These are phyloP conservation scores for Ips typographus DNA, from an alignment of 1,140 invertebrate genomes.

Conservation along the genomic window DNA sequence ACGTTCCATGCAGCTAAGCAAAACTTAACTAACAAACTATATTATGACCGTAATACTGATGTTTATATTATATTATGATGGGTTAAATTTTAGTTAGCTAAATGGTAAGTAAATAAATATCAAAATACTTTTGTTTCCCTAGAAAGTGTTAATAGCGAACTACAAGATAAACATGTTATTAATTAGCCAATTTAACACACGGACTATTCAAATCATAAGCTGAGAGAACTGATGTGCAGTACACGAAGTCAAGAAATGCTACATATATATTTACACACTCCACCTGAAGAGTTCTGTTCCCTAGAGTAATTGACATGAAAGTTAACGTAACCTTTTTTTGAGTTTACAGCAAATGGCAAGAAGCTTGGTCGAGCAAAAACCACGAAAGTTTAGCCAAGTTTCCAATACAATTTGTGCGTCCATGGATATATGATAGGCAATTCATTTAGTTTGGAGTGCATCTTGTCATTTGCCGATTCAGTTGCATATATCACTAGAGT, in stretches of 20 bases:
- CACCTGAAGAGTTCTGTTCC: constrained; percentile 52
- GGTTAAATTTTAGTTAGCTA: too few relatives aligned
- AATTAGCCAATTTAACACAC: not conserved
- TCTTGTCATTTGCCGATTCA: constrained; percentile 7
- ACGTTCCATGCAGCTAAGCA: constrained; percentile 40
- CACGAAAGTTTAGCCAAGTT: not conserved
- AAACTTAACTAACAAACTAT: constrained; percentile 7
- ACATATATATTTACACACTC: constrained; percentile 45
- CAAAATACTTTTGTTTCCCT: too few relatives aligned
- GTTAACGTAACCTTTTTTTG: constrained; percentile 50
- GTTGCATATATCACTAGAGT: constrained; percentile 46
- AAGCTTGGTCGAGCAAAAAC: not conserved
- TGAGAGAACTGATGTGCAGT: constrained; percentile 10
- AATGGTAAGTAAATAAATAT: too few relatives aligned
- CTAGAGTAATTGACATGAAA: constrained; percentile 55
- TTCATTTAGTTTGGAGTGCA: not conserved
- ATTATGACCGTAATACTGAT: not conserved
- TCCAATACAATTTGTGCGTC: constrained; percentile 19
- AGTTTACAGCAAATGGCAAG: constrained; percentile 14
- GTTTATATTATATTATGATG: not conserved
- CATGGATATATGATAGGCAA: not conserved
- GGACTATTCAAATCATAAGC: not conserved
- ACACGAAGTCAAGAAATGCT: constrained; percentile 17
- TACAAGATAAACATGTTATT: too few relatives aligned
- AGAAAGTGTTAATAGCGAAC: too few relatives aligned